Conservation (phyloP, 2,113 vertebrate species). For the Eulemur rufifrons region DNA sequence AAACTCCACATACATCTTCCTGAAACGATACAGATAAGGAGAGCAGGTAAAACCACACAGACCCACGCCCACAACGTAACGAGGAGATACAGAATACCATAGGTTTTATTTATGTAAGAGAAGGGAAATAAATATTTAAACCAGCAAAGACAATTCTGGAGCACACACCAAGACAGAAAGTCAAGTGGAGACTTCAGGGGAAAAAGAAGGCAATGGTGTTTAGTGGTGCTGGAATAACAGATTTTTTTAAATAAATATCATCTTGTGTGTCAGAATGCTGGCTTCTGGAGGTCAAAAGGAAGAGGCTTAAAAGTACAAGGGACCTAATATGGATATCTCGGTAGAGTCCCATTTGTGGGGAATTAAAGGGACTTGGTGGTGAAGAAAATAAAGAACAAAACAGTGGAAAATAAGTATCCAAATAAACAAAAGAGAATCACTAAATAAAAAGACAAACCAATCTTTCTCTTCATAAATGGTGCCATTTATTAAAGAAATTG, state of each 20-base stretch:
- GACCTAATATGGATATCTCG: neutral
- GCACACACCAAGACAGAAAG: neutral
- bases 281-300: neutral
- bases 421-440: neutral
- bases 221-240: neutral
- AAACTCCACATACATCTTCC: neutral
- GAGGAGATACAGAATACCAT: neutral
- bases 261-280: neutral
- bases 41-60: neutral
- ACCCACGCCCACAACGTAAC: neutral
- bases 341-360: neutral
- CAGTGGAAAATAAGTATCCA: neutral
- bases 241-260: neutral
- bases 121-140: neutral
- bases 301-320: neutral
- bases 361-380: neutral
- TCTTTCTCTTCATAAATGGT: too few species aligned
- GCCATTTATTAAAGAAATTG: too few species aligned
- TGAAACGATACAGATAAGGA: neutral
- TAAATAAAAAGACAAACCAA: neutral
- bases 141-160: neutral
- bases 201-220: neutral
- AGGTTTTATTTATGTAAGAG: neutral
- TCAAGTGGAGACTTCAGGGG: neutral
- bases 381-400: neutral